Evolutionary conservation across 2,113 vertebrate species (phyloP).

Genomic region (Chaenogobius annularis): DNA sequence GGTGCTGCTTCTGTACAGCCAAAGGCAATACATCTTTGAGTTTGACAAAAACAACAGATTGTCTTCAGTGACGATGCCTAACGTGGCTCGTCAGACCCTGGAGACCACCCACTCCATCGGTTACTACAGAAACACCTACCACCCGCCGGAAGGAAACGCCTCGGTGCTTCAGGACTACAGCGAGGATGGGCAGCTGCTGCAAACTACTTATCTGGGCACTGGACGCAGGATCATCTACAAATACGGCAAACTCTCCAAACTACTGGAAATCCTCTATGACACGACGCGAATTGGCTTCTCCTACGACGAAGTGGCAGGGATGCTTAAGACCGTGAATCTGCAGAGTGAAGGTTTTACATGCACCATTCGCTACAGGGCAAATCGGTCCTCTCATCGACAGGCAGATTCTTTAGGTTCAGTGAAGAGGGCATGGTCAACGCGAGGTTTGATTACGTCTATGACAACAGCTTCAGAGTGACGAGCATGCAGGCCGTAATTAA

Average conservation of each 20-base stretch:
- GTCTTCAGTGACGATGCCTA: conserved; percentile 97
- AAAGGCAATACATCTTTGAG: conserved; percentile 97
- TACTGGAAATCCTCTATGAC: conserved; percentile 93
- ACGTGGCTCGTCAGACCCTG: conserved; percentile 90
- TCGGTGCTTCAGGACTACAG: conserved; percentile 95
- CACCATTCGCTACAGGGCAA: conserved; percentile 94
- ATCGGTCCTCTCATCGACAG: conserved; percentile 95
- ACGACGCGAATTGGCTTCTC: conserved; percentile 92
- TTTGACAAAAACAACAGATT: conserved; percentile 95
- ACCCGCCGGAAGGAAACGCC: conserved; percentile 91
- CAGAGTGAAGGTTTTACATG: conserved; percentile 95
- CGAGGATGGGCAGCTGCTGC: conserved; percentile 89
- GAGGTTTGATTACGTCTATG: conserved; percentile 97
- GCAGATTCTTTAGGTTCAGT: conserved; percentile 97
- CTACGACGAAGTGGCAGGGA: conserved; percentile 91
- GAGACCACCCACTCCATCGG: conserved; percentile 94
- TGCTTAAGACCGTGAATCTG: conserved; percentile 94
- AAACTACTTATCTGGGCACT: conserved; percentile 89
- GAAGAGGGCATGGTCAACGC: conserved; percentile 98
- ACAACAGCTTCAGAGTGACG: conserved; percentile 98
- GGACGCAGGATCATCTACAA: conserved; percentile 93
- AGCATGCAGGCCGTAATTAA: conserved; percentile 99
- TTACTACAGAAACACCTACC: conserved; percentile 96
- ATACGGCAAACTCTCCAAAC: conserved; percentile 90
- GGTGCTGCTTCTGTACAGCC: conserved; percentile 95